Evolutionary conservation across 1,140 invertebrate genomes (phyloP), one percentile per base, ranked within the genome.

Genomic region (Nylanderia fulva): DNA sequence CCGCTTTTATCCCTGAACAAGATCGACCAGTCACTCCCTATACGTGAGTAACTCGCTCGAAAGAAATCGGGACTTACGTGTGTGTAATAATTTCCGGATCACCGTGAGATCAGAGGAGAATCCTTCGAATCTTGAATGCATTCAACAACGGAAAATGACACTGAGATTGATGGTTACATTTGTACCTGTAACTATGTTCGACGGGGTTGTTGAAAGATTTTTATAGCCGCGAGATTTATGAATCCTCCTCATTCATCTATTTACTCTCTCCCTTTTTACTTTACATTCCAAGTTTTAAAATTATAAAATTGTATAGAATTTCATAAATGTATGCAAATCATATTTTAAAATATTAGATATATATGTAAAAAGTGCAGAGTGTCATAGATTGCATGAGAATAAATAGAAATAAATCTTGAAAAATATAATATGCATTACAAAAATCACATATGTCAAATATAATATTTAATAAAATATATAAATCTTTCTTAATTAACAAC

Each of bases 1-100:
- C 60, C 63, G 18, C 72, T 64, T 86, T 86, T 87, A 88, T 89
- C 79, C 74, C 74, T 69, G 63, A 68, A 60, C 61, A 36, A 75
- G 69, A 89, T 88, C 45, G 83, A n/a, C 89, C 54, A 90, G 89
- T 90, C 90, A 90, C 82, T 77, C 80, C 54, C 56, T 66, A 76
- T 75, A 66, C 54, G 52, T 13, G 60, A 80, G 69, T 76, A 86
- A 90, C 61, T 86, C 84, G 71, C 82, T 63, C 24, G 66, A 72
- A 71, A 85, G 0, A 45, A 71, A 86, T 88, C 85, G 48, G 63
- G 84, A 74, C 52, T 45, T 24, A 86, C 33, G 7, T 29, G 61
- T 58, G 6, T 24, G 61, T 52, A 82, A 86, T 76, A 61, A 86
- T 85, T 83, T 71, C 24, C 33, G 69, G 76, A 84, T 84, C 85